Evolutionary conservation across 1,140 invertebrate genomes (phyloP).

Genomic region (Drosophila sturtevanti): DNA sequence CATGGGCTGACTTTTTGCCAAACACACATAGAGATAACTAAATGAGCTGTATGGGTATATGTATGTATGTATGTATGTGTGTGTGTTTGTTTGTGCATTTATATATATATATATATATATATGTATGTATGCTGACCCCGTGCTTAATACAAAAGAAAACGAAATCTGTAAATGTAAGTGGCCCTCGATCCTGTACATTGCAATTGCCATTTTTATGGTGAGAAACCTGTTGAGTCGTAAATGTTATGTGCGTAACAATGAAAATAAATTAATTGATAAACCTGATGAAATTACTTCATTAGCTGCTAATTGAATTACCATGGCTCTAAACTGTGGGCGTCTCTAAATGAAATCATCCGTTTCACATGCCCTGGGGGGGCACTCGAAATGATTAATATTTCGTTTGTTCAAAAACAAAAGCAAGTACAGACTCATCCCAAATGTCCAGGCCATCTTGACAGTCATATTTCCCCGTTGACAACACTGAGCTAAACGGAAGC

Average conservation of each 20-base stretch:
- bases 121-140: slow-evolving; percentile 5
- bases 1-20: slow-evolving; percentile 34
- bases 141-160: background rate
- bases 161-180: slow-evolving; percentile 6
- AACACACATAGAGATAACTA: background rate
- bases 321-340: slow-evolving; percentile 7
- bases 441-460: slow-evolving; percentile 14
- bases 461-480: slow-evolving; percentile 18
- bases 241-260: slow-evolving; percentile 28
- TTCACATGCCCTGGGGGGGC: background rate
- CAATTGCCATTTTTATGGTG: slow-evolving; percentile 46
- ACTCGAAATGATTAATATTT: slow-evolving; percentile 43
- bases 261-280: slow-evolving; percentile 44
- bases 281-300: slow-evolving; percentile 62
- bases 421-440: background rate
- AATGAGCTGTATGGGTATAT: slow-evolving; percentile 41
- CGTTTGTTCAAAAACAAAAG: slow-evolving; percentile 31
- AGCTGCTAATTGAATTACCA: slow-evolving; percentile 61
- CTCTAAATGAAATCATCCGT: background rate
- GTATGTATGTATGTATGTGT: no score
- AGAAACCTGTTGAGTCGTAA: slow-evolving; percentile 58
- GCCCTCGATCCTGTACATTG: slow-evolving; percentile 38
- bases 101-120: slow-evolving; percentile 10
- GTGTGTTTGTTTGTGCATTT: no score
- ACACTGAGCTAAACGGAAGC: slow-evolving; percentile 10